Base-by-base conservation (phyloP, 2,888 invertebrate species). In the Girardia tigrina region DNA sequence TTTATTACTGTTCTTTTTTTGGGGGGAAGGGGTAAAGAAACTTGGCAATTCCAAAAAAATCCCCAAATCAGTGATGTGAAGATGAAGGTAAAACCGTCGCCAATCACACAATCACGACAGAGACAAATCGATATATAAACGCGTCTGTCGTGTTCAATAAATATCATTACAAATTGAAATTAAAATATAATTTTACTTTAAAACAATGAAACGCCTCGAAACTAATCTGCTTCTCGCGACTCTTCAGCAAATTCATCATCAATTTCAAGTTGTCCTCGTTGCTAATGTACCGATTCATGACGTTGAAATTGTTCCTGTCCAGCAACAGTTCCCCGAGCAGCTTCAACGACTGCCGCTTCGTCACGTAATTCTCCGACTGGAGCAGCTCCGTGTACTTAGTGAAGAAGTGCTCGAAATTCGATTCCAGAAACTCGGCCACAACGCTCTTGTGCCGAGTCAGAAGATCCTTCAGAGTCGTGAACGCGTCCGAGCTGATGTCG, bases 161-260 rank as follows among this genome's bases (percentile, higher is more conserved):
- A 42, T 42, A 14, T 12, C n/a, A 12, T 14, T 42, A 42, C 12
- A 42, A 12, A 14, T 42, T 42, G 12, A 42, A 12, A 12, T 14
- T 42, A 42, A 42, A n/a, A 42, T 14, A n/a, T n/a, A 42, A 42
- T 12, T 42, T 23, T 77, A 93, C 94, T 90, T 99, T 99, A 88
- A 99, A 99, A 82, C 99, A 98, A 85, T 99, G 98, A 88, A 99
- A 99, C 86, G 98, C 98, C 88, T 99, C 98, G 87, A 99, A 99
- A 86, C 99, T 98, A 83, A 99, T 99, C 88, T 97, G 98, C 82
- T 95, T 90, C 81, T 95, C 94, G 85, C 95, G 93, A 85, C 98
- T 97, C 87, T 94, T 92, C 83, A 99, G 88, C 94, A 99, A 94
- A 86, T 95, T 98, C 98, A 99, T 99, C 97, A 99, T 98, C 80